A percentile compares a stretch with the other conserved stretches of the same genome.
phyloP scores from a whole-genome alignment of 1,140 invertebrate species.

The Argopecten irradians region DNA sequence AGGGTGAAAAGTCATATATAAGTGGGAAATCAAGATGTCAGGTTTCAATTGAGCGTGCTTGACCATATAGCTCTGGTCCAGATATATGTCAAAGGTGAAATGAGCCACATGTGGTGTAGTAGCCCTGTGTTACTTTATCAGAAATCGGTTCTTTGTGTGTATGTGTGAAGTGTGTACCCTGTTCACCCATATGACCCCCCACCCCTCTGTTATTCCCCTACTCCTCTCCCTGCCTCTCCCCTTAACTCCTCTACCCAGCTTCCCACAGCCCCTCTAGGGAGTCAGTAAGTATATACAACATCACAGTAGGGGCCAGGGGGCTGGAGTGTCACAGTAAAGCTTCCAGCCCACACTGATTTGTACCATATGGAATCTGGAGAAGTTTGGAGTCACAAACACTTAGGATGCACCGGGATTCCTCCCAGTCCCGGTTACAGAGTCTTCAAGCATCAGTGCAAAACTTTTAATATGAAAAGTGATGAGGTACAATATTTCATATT shows the following conservation, averaged over 20 bases:
- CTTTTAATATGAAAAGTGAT: not conserved
- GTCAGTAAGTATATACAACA: not conserved
- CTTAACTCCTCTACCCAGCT: not conserved
- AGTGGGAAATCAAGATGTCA: not conserved
- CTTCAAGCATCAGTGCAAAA: not conserved
- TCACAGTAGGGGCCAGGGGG: constrained; percentile 1
- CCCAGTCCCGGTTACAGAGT: not conserved
- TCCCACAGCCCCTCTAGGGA: not conserved
- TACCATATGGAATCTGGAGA: not conserved
- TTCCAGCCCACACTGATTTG: not conserved
- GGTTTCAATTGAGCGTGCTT: not conserved
- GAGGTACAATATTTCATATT: not conserved
- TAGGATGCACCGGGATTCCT: not conserved
- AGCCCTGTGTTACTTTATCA: not conserved
- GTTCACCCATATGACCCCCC: not conserved
- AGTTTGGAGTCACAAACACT: constrained; percentile 15
- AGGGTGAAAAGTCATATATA: not conserved
- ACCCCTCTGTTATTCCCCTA: too few species aligned
- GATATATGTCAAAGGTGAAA: not conserved
- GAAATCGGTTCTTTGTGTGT: not conserved
- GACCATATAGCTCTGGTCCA: not conserved
- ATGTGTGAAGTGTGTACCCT: constrained; percentile 7
- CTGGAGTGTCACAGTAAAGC: not conserved
- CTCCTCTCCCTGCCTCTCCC: not conserved
- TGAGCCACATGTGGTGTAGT: not conserved